These are phyloP conservation scores for Hemicentrotus pulcherrimus DNA, from an alignment of 35 echinoderm and acorn worm species.

Conservation along the genomic window DNA sequence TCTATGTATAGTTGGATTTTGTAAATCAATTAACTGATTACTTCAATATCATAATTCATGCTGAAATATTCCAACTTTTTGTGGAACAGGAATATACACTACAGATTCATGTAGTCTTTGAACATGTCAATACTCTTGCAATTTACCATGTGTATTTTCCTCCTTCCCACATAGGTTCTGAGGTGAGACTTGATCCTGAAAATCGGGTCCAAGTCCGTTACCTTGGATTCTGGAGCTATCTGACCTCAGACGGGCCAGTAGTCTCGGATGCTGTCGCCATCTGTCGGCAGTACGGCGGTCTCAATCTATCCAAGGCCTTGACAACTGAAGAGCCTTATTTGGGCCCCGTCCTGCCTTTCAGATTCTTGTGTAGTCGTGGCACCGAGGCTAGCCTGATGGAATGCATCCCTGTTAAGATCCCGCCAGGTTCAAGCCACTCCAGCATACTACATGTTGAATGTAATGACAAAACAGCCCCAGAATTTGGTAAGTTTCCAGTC, in stretches of 20 bases:
- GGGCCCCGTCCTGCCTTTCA: not conserved
- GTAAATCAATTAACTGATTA: too few relatives aligned
- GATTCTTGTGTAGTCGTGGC: slow-evolving; percentile 1
- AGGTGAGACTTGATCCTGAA: not conserved
- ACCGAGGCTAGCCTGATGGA: not conserved
- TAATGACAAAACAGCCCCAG: not conserved
- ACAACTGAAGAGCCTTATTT: not conserved
- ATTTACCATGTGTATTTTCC: not conserved
- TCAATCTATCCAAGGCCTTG: not conserved
- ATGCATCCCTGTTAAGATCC: not conserved
- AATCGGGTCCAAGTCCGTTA: slow-evolving; percentile 8
- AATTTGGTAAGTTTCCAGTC: not conserved
- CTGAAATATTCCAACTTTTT: too few relatives aligned
- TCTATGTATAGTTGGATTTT: too few relatives aligned
- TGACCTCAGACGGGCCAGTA: not conserved
- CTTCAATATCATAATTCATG: too few relatives aligned
- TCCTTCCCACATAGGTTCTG: not conserved
- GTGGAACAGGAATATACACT: too few relatives aligned
- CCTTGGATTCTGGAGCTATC: not conserved
- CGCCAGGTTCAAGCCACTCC: not conserved
- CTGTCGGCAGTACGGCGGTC: not conserved
- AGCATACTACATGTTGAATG: not conserved
- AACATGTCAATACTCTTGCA: too few relatives aligned
- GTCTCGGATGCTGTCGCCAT: not conserved
- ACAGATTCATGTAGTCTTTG: too few relatives aligned